A percentile compares a stretch with the other conserved stretches of the same genome.
These are phyloP conservation scores for Neopelma chrysocephalum DNA, from an alignment of 2,797 vertebrate species.

Conservation along the genomic window DNA sequence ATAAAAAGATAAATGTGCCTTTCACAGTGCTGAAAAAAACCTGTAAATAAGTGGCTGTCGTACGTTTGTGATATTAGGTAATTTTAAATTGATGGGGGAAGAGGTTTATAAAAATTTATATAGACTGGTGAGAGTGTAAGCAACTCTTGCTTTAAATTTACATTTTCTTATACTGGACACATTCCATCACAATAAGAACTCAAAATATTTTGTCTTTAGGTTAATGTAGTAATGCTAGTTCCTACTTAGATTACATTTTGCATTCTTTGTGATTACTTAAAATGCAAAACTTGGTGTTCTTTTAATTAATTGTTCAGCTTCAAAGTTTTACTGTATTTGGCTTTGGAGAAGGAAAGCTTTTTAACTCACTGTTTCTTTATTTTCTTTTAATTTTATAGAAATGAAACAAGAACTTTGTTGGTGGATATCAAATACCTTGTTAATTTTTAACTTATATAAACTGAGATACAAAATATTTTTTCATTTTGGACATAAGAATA, in stretches of 20 bases:
- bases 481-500: neutral
- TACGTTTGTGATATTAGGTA: neutral
- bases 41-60: slow-evolving; percentile 23
- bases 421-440: slow-evolving; percentile 3
- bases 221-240: slow-evolving; percentile 17
- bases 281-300: neutral
- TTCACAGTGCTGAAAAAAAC: neutral
- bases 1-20: slow-evolving; percentile 75
- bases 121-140: neutral
- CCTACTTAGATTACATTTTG: slow-evolving; percentile 17
- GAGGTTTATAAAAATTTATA: neutral
- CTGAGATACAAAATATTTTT: slow-evolving; percentile 3
- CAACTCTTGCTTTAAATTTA: slow-evolving; percentile 31
- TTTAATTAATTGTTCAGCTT: neutral
- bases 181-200: slow-evolving; percentile 16
- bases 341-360: slow-evolving; percentile 42
- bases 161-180: neutral
- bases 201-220: neutral
- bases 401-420: neutral
- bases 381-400: slow-evolving; percentile 46
- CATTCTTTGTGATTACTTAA: neutral
- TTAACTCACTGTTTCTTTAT: slow-evolving; percentile 15
- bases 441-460: slow-evolving; percentile 41
- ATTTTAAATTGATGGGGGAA: slow-evolving; percentile 1
- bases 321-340: neutral